Base-by-base conservation (phyloP, 1,140 invertebrate genomes). In the Drosophila kikkawai region DNA sequence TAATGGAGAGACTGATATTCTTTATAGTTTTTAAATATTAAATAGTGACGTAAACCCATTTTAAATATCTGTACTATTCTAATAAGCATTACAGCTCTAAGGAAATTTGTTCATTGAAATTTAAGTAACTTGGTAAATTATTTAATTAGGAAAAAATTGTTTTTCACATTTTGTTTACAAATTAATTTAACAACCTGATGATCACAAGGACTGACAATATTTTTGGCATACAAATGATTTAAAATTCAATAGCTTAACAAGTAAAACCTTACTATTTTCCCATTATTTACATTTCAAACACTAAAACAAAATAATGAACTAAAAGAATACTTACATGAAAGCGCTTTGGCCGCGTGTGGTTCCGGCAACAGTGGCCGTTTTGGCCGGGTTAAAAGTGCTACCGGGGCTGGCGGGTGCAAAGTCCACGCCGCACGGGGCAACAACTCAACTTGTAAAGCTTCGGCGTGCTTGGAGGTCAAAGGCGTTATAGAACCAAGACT, bases 371-470 rank as follows among this genome's bases (percentile, higher is more conserved):
- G 63, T 41, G 37, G 47, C 45, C 61, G 50, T 41, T 55, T 37
- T 69, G 50, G 42, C 51, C 63, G 1, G 50, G 50, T 39, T 39
- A n/a, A 56, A 42, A 32, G 61, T 42, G 58, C 9, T 47, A 19
- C 44, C 42, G n/a, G 42, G 47, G 34, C 22, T n/a, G 37, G 19
- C 67, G 36, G 53, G 51, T 48, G 66, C 69, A 73, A 73, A 73
- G 69, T 73, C 67, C 69, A 59, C n/a, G 50, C 36, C 15, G 44
- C 19, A 45, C 53, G 63, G 47, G 69, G 69, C 51, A 55, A 55
- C 51, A 55, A 55, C 51, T 73, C 53, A 73, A 55, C 69, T 73
- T 73, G 69, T 73, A 73, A 42, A 60, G 69, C 69, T 73, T 73
- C 69, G 19, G 39, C 42, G 45, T 60, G 55, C 68, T 47, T 57